Conservation (phyloP, 2,113 vertebrate species). For the Sinosuthora webbiana region DNA sequence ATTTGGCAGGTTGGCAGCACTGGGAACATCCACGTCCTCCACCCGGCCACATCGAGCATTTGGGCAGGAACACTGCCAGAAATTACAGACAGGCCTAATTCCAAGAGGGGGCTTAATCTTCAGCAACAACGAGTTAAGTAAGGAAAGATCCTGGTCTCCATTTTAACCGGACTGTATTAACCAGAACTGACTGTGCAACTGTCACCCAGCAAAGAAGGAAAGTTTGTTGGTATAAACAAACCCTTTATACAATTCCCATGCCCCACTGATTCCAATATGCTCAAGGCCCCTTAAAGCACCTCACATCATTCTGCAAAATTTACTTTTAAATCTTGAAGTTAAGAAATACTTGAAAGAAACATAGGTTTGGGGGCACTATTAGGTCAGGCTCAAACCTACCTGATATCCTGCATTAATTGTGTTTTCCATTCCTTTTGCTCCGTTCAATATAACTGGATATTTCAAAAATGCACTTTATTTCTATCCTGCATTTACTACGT, state of each 20-base stretch:
- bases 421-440: not conserved
- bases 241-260: not conserved
- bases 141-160: not conserved
- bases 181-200: not conserved
- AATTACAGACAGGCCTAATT: not conserved
- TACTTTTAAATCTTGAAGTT: not conserved
- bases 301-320: not conserved
- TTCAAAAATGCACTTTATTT: not conserved
- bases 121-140: not conserved
- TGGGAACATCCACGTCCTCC: not conserved
- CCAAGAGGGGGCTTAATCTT: not conserved
- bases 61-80: not conserved
- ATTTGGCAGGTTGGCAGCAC: not conserved
- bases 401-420: not conserved
- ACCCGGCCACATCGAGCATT: fast-evolving
- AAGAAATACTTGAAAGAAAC: not conserved
- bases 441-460: not conserved
- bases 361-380: not conserved
- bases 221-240: not conserved
- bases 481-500: not conserved
- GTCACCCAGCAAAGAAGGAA: not conserved
- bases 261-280: not conserved
- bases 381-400: not conserved
- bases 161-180: not conserved
- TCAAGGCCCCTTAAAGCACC: not conserved